Evolutionary conservation across 2,888 invertebrate species (phyloP).

Genomic region (Cybosia mesomella): DNA sequence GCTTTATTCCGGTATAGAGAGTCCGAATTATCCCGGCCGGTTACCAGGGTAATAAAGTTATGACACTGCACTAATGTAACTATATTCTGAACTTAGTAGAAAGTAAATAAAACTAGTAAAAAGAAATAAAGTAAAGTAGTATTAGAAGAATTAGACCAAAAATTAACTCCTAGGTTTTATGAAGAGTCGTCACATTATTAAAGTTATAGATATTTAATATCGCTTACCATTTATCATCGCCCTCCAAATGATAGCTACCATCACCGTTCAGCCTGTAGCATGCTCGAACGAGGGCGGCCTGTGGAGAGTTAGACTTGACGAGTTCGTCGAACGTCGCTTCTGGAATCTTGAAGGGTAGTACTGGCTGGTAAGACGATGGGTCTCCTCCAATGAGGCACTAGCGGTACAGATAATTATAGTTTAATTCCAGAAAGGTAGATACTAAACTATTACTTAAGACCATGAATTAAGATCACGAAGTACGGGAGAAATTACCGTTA

Average conservation of each 20-base stretch:
- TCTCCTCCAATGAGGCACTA: slow-evolving; percentile 82
- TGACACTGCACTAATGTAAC: too few relatives aligned
- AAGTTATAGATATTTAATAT: not conserved
- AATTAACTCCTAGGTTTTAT: not conserved
- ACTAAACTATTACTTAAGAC: too few relatives aligned
- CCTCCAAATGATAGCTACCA: slow-evolving; percentile 72
- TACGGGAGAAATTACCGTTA: too few relatives aligned
- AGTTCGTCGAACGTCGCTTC: slow-evolving; percentile 68
- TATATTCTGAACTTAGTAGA: too few relatives aligned
- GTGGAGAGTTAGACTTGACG: slow-evolving; percentile 69
- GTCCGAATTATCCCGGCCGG: not conserved
- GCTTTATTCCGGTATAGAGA: too few relatives aligned
- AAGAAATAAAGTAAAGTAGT: too few relatives aligned
- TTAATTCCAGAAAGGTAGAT: not conserved
- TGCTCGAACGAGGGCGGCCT: slow-evolving; percentile 70
- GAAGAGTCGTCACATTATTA: not conserved
- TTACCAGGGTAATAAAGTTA: not conserved
- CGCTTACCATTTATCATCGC: slow-evolving; percentile 78
- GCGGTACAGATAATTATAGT: slow-evolving; percentile 13
- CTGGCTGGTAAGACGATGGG: slow-evolving; percentile 75
- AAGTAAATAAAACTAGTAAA: too few relatives aligned
- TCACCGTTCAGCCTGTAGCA: slow-evolving; percentile 74
- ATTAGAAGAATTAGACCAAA: too few relatives aligned
- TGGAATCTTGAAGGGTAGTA: slow-evolving; percentile 74
- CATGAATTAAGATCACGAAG: too few relatives aligned